Evolutionary conservation across 2,888 invertebrate genomes (phyloP).

Genomic region (Yponomeuta sedellus): DNA sequence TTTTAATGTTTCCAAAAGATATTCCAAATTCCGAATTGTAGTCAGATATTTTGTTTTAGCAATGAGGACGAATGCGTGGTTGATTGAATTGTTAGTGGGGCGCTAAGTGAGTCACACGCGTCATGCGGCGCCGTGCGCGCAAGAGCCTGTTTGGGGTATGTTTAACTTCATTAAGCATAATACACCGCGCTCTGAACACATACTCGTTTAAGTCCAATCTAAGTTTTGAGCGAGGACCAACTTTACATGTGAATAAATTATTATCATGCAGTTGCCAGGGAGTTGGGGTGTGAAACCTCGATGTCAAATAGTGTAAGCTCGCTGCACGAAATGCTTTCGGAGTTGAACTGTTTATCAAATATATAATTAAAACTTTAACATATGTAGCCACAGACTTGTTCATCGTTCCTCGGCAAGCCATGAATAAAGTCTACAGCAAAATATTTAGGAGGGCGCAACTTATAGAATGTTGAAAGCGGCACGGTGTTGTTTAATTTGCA

Average conservation of each 20-base stretch:
- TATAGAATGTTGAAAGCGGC: not conserved
- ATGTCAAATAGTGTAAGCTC: slow-evolving; percentile 30
- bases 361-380: not conserved
- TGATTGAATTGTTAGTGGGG: not conserved
- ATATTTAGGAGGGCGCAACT: not conserved
- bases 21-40: too few species aligned
- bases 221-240: slow-evolving; percentile 63
- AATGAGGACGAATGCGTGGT: not conserved
- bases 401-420: not conserved
- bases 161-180: slow-evolving; percentile 72
- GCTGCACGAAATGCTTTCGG: slow-evolving; percentile 33
- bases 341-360: slow-evolving; percentile 18
- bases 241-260: slow-evolving; percentile 75
- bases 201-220: slow-evolving; percentile 76
- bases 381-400: slow-evolving; percentile 9
- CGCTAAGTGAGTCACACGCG: not conserved
- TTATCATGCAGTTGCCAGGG: slow-evolving; percentile 57
- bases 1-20: too few species aligned
- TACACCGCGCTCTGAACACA: slow-evolving; percentile 57
- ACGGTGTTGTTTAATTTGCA: not conserved
- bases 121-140: not conserved
- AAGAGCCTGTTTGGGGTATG: slow-evolving; percentile 31
- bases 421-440: not conserved
- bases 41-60: not conserved
- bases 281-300: slow-evolving; percentile 37